phyloP scores from a whole-genome alignment of 2,797 vertebrate genomes.

The Enteromius paludinosus region DNA sequence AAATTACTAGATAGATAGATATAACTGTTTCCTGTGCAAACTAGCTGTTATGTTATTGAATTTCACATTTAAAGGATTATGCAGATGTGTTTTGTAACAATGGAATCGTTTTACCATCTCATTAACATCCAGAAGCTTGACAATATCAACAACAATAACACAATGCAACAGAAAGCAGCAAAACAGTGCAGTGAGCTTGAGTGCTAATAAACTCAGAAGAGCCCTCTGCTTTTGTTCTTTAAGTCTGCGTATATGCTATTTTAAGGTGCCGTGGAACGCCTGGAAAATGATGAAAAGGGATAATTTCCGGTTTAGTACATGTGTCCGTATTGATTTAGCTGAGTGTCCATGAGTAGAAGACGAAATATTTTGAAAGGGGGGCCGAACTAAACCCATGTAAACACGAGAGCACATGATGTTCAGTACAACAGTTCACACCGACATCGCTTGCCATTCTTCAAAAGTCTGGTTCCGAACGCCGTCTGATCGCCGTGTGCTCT shows the following conservation, averaged over 20 bases:
- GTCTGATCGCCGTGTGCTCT: background rate
- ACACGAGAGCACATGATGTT: constrained; percentile 53
- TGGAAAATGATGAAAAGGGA: constrained; percentile 31
- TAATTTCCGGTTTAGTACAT: constrained; percentile 29
- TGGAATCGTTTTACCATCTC: constrained; percentile 11
- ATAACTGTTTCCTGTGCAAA: background rate
- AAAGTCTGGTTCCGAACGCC: background rate
- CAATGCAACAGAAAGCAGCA: constrained; percentile 1
- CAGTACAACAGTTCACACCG: constrained; percentile 11
- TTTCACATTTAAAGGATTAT: constrained; percentile 3
- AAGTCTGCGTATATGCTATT: background rate
- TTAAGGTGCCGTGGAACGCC: background rate
- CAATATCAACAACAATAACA: background rate
- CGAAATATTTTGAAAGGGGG: background rate
- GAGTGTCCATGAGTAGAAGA: background rate
- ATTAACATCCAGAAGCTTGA: background rate
- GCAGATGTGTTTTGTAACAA: constrained; percentile 8
- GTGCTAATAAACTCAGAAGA: background rate
- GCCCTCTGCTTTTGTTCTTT: constrained; percentile 17
- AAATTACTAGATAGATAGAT: background rate
- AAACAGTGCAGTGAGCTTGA: background rate
- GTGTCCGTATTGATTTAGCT: constrained; percentile 16
- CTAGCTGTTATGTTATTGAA: constrained; percentile 15
- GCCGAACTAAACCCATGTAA: constrained; percentile 37
- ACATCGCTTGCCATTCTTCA: background rate